Base-by-base conservation (phyloP, 2,113 vertebrate species). In the Piaya cayana region DNA sequence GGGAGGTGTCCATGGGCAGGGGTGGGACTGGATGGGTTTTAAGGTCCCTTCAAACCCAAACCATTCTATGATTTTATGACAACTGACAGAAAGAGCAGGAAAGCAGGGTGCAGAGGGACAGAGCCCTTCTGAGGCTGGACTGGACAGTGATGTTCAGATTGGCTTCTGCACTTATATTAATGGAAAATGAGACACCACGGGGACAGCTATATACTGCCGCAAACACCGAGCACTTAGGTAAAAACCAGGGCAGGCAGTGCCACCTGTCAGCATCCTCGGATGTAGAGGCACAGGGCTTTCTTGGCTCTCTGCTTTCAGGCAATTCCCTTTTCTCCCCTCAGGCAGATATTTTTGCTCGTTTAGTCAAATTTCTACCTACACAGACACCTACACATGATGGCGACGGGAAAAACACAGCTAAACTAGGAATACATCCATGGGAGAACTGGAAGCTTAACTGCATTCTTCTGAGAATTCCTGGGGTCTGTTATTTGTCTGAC, bases 341-440 rank as follows among this genome's bases (percentile, higher is more conserved):
- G 65, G 89, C 82, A 94, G 75, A 47, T 93, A 80, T 68, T 95
- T 94, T 86, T 77, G 55, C 39, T 77, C 90, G 32, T 42, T 47
- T 87, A 93, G 71, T 83, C 87, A 92, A 67, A 83, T 81, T 96
- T 56, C 92, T 90, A 83, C 94, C 96, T 52, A 67, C 95, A n/a
- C 82, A 86, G 70, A 91, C 89, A 88, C 93, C 89, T 90, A 85
- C 92, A 83, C 55, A 30, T 25, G 23, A 5, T 30, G 52, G 92
- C 75, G 76, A 26, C n/a, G 84, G 60, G 79, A 80, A 91, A 93
- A 97, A 80, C 92, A 91, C 67, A 88, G 75, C 85, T 56, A 59
- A 81, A 43, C 67, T 75, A 71, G 60, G 88, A 96, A 70, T 55
- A 10, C 20, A 55, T 58, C 50, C 63, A 30, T 25, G 52, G 70